These are phyloP conservation scores for Pandemis corylana DNA, from an alignment of 2,888 invertebrate species.

Conservation along the genomic window DNA sequence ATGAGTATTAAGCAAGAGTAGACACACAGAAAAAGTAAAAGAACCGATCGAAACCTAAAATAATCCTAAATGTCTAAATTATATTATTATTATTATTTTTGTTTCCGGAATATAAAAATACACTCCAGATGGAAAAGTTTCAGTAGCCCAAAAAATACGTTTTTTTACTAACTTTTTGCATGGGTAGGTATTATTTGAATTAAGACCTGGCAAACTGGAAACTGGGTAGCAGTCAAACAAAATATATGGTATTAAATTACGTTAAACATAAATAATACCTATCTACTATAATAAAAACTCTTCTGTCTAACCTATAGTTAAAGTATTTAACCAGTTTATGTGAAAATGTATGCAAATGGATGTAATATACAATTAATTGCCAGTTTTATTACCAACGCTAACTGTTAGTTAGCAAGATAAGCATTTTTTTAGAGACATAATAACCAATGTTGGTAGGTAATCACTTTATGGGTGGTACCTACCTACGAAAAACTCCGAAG, in stretches of 20 bases:
- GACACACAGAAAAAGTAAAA: no score
- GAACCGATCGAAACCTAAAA: no score
- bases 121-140: background rate
- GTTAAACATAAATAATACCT: background rate
- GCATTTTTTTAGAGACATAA: background rate
- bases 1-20: no score
- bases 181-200: background rate
- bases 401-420: background rate
- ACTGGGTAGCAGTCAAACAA: background rate
- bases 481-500: background rate
- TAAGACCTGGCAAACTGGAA: background rate
- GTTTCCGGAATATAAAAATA: background rate
- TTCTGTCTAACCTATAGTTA: background rate
- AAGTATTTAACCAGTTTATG: conserved; percentile 1
- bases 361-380: background rate
- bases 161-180: no score
- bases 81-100: no score
- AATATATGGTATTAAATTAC: background rate
- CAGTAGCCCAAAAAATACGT: no score
- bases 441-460: background rate
- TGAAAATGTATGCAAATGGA: background rate
- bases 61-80: no score
- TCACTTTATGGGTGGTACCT: background rate
- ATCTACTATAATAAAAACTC: background rate
- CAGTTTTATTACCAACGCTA: background rate